These are phyloP conservation scores for Pristis pectinata DNA, from an alignment of 2,797 vertebrate genomes.

Conservation along the genomic window DNA sequence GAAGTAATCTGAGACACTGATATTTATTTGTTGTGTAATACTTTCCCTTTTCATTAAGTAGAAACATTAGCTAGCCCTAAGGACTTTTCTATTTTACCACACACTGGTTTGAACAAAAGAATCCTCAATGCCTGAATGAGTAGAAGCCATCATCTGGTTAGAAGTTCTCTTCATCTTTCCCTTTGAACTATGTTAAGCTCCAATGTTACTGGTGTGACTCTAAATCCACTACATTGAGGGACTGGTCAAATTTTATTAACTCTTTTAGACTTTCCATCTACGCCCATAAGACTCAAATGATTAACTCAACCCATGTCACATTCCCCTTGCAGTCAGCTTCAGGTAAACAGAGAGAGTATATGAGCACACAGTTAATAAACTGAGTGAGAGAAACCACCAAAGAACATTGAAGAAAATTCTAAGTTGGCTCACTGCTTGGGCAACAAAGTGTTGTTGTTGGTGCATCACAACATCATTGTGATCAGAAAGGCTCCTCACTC, in stretches of 20 bases:
- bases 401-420: background rate
- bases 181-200: background rate
- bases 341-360: background rate
- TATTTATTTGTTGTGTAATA: constrained; percentile 1
- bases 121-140: background rate
- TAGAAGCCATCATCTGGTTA: background rate
- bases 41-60: background rate
- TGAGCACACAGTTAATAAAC: background rate
- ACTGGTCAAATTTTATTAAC: background rate
- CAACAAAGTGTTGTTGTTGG: background rate
- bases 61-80: background rate
- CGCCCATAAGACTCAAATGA: background rate
- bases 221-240: too few species aligned
- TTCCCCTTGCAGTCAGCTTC: background rate
- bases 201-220: background rate
- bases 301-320: background rate
- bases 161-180: background rate
- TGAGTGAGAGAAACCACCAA: background rate
- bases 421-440: background rate
- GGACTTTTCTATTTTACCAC: background rate
- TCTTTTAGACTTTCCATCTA: background rate
- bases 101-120: background rate
- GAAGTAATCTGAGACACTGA: background rate
- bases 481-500: background rate
- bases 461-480: too few species aligned